Percentiles rank a stretch among this genome's conserved stretches.
Conservation (phyloP, 1,140 invertebrate genomes). For the Penaeus indicus region DNA sequence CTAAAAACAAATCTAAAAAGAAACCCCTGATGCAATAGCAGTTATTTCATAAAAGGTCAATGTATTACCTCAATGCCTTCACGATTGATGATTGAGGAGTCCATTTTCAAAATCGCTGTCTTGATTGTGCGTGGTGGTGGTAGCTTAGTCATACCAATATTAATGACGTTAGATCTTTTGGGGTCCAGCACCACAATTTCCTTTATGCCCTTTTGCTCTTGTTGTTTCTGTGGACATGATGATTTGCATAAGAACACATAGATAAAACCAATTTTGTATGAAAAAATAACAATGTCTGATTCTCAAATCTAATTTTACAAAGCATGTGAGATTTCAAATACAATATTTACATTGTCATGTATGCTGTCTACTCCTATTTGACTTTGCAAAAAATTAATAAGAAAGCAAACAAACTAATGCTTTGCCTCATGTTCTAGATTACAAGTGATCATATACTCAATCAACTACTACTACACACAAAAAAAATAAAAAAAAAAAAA, state of each 20-base stretch:
- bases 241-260: background rate
- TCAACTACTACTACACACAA: too few species aligned
- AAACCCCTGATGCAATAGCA: too few species aligned
- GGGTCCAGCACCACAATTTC: constrained; percentile 96
- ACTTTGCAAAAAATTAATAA: too few species aligned
- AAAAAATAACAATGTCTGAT: background rate
- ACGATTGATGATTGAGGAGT: constrained; percentile 96
- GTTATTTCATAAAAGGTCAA: background rate
- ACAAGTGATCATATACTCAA: too few species aligned
- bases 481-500: background rate
- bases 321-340: too few species aligned
- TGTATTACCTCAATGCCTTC: constrained; percentile 91
- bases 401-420: too few species aligned
- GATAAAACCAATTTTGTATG: background rate
- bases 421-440: too few species aligned
- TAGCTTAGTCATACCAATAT: constrained; percentile 99
- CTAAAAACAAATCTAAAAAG: background rate
- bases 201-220: constrained; percentile 93
- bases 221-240: constrained; percentile 81
- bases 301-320: too few species aligned
- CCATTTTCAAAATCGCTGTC: constrained; percentile 99
- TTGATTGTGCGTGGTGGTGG: constrained; percentile 96
- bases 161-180: constrained; percentile 98
- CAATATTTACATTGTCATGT: too few species aligned
- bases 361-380: too few species aligned